Conservation (phyloP, 2,888 invertebrate genomes). For the Escarpia spicata region DNA sequence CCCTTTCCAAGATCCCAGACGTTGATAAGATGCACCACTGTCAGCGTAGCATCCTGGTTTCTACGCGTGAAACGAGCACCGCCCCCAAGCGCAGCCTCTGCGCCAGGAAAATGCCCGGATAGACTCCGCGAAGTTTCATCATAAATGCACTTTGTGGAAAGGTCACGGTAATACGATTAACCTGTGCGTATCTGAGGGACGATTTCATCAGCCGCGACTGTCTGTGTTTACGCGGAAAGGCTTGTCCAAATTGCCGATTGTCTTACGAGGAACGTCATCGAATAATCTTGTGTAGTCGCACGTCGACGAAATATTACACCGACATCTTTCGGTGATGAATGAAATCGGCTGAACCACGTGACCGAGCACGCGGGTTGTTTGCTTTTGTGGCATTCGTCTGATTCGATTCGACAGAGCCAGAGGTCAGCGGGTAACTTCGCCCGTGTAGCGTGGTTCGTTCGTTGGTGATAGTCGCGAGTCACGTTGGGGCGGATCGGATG, state of each 20-base stretch:
- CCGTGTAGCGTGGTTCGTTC: background rate
- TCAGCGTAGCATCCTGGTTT: background rate
- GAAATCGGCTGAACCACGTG: background rate
- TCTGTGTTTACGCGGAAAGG: background rate
- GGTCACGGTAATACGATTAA: background rate
- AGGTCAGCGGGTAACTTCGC: background rate
- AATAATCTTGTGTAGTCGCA: background rate
- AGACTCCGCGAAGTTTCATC: conserved; percentile 6
- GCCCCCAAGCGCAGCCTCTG: background rate
- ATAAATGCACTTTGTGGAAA: background rate
- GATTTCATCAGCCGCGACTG: background rate
- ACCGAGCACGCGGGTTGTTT: background rate
- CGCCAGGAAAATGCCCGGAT: conserved; percentile 14
- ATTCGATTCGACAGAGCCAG: background rate
- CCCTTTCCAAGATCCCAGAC: no score
- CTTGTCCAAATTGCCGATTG: background rate
- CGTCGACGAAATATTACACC: background rate
- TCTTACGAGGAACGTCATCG: background rate
- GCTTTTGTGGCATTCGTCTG: conserved; percentile 6
- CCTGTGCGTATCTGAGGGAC: background rate
- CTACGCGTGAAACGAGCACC: no score
- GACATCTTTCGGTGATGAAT: background rate
- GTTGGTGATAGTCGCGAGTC: background rate
- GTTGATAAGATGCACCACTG: no score
- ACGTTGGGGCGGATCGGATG: background rate